Evolutionary conservation across 2,797 vertebrate genomes (phyloP).

Genomic region (Cirrhinus molitorella): DNA sequence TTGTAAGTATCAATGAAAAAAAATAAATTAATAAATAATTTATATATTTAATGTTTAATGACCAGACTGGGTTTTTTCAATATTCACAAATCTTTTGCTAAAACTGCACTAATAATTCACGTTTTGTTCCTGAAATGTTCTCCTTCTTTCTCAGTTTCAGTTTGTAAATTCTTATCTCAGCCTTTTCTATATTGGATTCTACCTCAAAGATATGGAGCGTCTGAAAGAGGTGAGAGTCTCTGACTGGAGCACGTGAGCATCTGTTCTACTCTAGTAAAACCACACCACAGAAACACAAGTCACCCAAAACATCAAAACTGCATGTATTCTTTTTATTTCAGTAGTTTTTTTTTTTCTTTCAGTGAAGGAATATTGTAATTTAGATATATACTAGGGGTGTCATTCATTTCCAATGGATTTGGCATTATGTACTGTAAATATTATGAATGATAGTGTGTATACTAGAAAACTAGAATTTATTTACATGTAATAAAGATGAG

Average conservation of each 20-base stretch:
- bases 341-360: background rate
- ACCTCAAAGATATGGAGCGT: conserved; percentile 99
- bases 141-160: conserved; percentile 87
- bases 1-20: conserved; percentile 82
- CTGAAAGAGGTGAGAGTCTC: conserved; percentile 90
- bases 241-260: background rate
- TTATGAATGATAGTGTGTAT: no score
- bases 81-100: background rate
- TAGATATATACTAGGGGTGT: no score
- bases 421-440: no score
- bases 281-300: background rate
- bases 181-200: conserved; percentile 99
- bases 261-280: background rate
- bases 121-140: background rate
- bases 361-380: no score
- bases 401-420: no score
- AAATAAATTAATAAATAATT: background rate
- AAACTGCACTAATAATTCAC: background rate
- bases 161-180: conserved; percentile 99
- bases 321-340: background rate
- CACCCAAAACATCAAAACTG: background rate
- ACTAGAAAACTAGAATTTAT: no score
- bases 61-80: no score
- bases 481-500: no score
- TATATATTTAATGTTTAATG: background rate